A percentile compares a stretch with the other conserved stretches of the same genome.
phyloP scores from a whole-genome alignment of 2,888 invertebrate genomes.

The Perizoma affinitatum region DNA sequence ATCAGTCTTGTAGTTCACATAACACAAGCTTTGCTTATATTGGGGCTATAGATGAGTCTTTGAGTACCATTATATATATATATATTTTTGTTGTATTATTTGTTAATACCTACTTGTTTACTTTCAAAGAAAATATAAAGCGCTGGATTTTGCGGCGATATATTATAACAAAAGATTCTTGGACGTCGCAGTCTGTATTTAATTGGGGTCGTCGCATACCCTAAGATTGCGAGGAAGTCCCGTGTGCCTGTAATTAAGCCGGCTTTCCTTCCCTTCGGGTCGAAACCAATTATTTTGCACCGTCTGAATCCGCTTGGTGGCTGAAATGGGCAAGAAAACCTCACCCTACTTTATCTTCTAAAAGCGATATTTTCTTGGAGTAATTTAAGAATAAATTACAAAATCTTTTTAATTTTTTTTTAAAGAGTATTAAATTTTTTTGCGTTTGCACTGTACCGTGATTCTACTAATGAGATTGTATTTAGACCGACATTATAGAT shows the following conservation, averaged over 20 bases:
- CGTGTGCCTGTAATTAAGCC: conserved; percentile 31
- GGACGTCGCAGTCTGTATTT: conserved; percentile 23
- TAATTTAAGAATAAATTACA: conserved; percentile 19
- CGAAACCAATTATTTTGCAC: conserved; percentile 31
- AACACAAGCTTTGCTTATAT: too few relatives aligned
- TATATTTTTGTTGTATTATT: too few relatives aligned
- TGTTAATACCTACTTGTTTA: too few relatives aligned
- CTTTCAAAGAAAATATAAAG: too few relatives aligned
- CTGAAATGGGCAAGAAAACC: conserved; percentile 18
- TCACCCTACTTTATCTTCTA: conserved; percentile 15
- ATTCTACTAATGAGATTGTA: conserved; percentile 29
- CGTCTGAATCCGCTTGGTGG: conserved; percentile 17
- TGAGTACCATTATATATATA: too few relatives aligned
- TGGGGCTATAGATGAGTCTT: too few relatives aligned
- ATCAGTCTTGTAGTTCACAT: too few relatives aligned
- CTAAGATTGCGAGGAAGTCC: conserved; percentile 32
- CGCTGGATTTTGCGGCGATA: not conserved
- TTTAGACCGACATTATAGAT: conserved; percentile 33
- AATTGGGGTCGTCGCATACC: conserved; percentile 27
- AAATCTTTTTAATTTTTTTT: too few relatives aligned
- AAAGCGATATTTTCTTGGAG: conserved; percentile 19
- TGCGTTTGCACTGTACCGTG: conserved; percentile 24
- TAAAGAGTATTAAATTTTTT: too few relatives aligned
- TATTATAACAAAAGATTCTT: conserved; percentile 7
- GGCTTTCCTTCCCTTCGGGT: conserved; percentile 30